Base-by-base conservation (phyloP, 2,113 vertebrate species). In the Porphyrio hochstetteri region DNA sequence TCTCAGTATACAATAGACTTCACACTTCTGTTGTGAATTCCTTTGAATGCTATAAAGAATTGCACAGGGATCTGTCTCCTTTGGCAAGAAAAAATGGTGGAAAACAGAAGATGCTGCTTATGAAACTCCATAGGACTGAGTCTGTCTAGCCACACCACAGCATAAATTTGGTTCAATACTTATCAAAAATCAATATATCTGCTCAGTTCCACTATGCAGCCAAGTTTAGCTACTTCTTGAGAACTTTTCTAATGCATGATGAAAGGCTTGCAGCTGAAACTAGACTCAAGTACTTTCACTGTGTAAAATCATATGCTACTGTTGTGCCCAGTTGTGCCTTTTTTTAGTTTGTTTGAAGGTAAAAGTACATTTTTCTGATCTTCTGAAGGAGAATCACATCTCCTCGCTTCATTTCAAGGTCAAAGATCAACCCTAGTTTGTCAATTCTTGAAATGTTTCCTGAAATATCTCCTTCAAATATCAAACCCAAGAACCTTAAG, bases 161-260 rank as follows among this genome's bases (percentile, higher is more conserved):
- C 68, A 80, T 28, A 70, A 80, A 76, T 65, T 85, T 67, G 55
- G 63, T 35, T 85, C 84, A 87, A 50, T 70, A 65, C 33, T 70
- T 80, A 74, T 29, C 36, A 85, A 82, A 92, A 93, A 63, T 2
- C 25, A 63, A 55, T 60, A 57, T 11, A 59, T 91, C 55, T 82
- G 12, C 52, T 59, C 40, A 80, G 52, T 70, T 46, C 50, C 24
- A 67, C 20, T 77, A 24, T 67, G 35, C 59, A 80, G 50, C 23
- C 55, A 77, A 70, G 23, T 88, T 91, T 69, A 76, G 69, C 77
- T 67, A 82, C 75, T 88, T 90, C n/a, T 38, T 88, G 84, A 93
- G 81, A 91, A 90, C n/a, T 69, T 55, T 82, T 87, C 63, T 70
- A 55, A 88, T 77, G 35, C 52, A 57, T 67, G 78, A 65, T 0